Percentiles rank a stretch among this genome's conserved stretches.
phyloP scores from a whole-genome alignment of 2,888 invertebrate genomes.

The Ichneumoninae sp. region DNA sequence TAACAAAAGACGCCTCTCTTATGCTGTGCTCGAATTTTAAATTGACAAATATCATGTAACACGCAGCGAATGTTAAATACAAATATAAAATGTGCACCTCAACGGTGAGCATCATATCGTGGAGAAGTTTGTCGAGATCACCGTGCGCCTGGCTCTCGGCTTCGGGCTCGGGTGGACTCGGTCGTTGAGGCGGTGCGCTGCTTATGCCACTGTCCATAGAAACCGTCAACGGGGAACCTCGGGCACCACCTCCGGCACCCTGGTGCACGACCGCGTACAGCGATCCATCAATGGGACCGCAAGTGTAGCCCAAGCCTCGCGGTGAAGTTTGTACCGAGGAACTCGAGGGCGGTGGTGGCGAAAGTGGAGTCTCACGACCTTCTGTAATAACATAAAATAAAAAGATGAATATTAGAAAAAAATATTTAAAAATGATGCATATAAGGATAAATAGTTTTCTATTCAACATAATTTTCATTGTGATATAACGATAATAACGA shows the following conservation, averaged over 20 bases:
- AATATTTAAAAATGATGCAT: no score
- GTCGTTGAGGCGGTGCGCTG: constrained; percentile 85
- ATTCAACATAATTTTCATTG: no score
- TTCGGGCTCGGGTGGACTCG: constrained; percentile 80
- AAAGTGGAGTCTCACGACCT: constrained; percentile 87
- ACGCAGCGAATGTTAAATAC: no score
- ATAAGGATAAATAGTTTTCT: no score
- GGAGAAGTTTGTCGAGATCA: constrained; percentile 93
- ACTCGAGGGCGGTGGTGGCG: constrained; percentile 81
- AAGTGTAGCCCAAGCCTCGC: constrained; percentile 87
- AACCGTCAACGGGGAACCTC: constrained; percentile 91
- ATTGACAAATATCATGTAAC: no score
- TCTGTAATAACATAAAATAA: constrained; percentile 81
- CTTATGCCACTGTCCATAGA: constrained; percentile 97
- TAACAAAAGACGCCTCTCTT: neutral
- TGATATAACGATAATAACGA: no score
- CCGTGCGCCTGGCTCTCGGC: constrained; percentile 85
- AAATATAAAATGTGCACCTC: constrained; percentile 85
- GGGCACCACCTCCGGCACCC: constrained; percentile 84
- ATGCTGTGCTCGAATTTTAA: neutral
- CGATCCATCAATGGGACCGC: constrained; percentile 95
- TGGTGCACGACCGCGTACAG: constrained; percentile 89
- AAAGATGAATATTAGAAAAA: no score
- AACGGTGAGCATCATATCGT: constrained; percentile 94
- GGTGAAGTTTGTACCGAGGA: constrained; percentile 84